phyloP scores from a whole-genome alignment of 1,140 invertebrate species.

The Orchestia grillus region DNA sequence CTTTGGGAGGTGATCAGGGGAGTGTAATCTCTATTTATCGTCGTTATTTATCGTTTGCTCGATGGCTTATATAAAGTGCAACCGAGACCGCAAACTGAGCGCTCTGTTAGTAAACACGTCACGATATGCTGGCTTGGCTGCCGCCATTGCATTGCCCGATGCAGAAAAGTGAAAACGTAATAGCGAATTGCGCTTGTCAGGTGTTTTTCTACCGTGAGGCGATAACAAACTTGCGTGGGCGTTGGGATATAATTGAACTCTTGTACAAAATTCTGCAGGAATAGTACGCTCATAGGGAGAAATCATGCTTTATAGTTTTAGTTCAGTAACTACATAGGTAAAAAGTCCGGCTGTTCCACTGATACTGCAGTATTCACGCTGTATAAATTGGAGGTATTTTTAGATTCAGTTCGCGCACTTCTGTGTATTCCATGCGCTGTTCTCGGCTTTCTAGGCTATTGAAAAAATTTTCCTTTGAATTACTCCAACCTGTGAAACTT shows the following conservation, averaged over 20 bases:
- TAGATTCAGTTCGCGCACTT: too few relatives aligned
- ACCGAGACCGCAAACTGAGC: conserved; percentile 20
- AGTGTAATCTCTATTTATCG: conserved; percentile 28
- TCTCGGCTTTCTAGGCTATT: too few relatives aligned
- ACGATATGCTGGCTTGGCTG: not conserved
- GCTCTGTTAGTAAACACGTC: conserved; percentile 45
- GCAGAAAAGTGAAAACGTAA: not conserved
- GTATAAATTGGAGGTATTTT: too few relatives aligned
- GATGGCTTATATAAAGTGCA: conserved; percentile 34
- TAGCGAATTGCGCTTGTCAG: not conserved
- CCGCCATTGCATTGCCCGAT: not conserved
- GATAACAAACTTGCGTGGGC: not conserved
- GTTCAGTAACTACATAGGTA: too few relatives aligned
- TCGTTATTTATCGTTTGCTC: not conserved
- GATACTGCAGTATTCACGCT: too few relatives aligned
- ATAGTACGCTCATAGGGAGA: too few relatives aligned
- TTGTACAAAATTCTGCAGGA: not conserved
- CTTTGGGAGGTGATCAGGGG: not conserved
- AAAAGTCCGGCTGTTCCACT: too few relatives aligned
- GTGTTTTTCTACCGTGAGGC: not conserved
- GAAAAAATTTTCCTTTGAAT: too few relatives aligned
- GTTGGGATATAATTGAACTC: not conserved
- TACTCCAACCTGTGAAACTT: not conserved
- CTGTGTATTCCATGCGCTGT: too few relatives aligned
- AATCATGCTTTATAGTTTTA: not conserved